A percentile compares a stretch with the other conserved stretches of the same genome.
Evolutionary conservation across 2,797 vertebrate species (phyloP).

Genomic region (Alca torda): DNA sequence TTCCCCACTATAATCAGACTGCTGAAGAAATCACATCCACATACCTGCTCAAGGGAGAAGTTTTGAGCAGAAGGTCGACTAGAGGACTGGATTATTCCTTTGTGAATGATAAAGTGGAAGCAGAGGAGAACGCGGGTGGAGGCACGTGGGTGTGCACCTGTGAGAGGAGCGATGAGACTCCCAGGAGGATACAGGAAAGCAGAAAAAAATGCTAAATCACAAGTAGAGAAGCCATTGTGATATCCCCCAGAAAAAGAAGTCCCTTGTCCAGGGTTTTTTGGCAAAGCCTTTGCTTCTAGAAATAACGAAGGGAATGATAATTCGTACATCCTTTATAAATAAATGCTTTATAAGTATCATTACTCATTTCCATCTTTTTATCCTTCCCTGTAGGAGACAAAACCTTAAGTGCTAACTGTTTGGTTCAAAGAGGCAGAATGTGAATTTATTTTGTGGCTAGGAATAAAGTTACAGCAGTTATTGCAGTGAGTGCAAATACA

Average conservation of each 20-base stretch:
- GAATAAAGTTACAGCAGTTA: neutral
- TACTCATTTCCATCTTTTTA: neutral
- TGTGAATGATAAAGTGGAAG: neutral
- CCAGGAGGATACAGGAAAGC: neutral
- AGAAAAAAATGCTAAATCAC: neutral
- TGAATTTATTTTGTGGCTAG: neutral
- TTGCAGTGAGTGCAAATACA: neutral
- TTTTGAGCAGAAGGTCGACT: neutral
- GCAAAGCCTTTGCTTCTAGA: neutral
- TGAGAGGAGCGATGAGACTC: neutral
- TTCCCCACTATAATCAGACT: neutral
- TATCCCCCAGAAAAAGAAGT: neutral
- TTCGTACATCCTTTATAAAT: neutral
- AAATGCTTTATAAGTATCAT: neutral
- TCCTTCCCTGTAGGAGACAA: neutral
- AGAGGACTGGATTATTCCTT: neutral
- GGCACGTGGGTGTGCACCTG: fast-evolving
- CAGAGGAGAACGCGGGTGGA: neutral
- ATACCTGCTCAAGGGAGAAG: neutral
- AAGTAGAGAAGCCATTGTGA: neutral
- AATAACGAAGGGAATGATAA: neutral
- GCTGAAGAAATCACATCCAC: neutral
- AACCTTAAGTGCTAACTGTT: neutral
- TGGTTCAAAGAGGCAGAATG: neutral
- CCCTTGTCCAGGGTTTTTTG: neutral